Evolutionary conservation across 1,140 invertebrate genomes (phyloP), one percentile per base, ranked within the genome.

Genomic region (Drosophila nannoptera): DNA sequence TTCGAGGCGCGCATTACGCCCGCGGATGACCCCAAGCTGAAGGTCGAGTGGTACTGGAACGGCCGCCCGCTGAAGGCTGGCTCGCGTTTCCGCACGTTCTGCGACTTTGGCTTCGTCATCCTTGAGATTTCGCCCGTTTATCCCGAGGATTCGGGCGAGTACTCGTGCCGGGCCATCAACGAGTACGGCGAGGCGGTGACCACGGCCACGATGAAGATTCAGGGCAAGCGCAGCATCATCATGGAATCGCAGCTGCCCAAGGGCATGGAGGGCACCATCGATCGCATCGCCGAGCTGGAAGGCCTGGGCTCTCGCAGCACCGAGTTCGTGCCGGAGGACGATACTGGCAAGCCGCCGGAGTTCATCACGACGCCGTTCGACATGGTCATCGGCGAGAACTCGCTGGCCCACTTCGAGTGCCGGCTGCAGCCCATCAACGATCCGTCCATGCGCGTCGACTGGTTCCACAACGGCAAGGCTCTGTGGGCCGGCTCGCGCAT

Each of bases 41-140:
- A 96, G 91, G 95, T 98, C 31, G 96, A 98, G 92, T 98, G 97
- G 97, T 97, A 95, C 91, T 97, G 95, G 94, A 97, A 98, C 90
- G 96, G 96, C 55, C 96, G 97, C 90, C 94, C 96, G 29, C 90
- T 98, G 43, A 94, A 94, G 90, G 95, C 96, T 38, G 96, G 96
- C 53, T 97, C 96, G 11, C 92, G 97, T 72, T 97, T 98, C 91
- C 93, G 96, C 52, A 97, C 96, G 49, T 98, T 98, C 93, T 96
- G 96, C 87, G 97, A 98, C 89, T 98, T 98, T 90, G 97, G 97
- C 46, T 98, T 98, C 87, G 96, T 97, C 11, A 97, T 98, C 75
- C 90, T 97, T 66, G 96, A 98, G 92, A 97, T 98, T 64, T 97
- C 96, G 4, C 96, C 96, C 0, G 95, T 97, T n/a, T 97, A 98